A percentile compares a stretch with the other conserved stretches of the same genome.
Evolutionary conservation across 2,888 invertebrate species (phyloP).

Genomic region (Sinotaia quadrata): DNA sequence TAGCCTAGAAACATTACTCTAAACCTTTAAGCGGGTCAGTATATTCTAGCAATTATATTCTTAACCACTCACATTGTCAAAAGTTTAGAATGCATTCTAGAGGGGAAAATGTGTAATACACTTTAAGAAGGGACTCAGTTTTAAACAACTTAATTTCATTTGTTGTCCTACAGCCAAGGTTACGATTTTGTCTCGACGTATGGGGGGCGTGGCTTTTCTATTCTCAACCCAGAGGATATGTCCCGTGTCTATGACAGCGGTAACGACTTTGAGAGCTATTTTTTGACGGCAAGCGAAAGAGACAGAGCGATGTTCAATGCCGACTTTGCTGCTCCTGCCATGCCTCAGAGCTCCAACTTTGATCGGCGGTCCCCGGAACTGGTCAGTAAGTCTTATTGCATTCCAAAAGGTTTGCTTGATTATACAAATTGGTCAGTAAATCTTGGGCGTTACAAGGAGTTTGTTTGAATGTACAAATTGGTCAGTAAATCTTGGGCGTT

Average conservation of each 20-base stretch:
- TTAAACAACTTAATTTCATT: neutral
- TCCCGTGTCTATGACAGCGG: slow-evolving; percentile 28
- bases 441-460: too few relatives aligned
- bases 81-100: too few relatives aligned
- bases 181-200: slow-evolving; percentile 20
- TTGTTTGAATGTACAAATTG: too few relatives aligned
- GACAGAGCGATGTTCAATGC: slow-evolving; percentile 23
- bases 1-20: too few relatives aligned
- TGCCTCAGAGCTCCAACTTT: neutral
- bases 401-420: too few relatives aligned
- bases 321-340: neutral
- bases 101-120: too few relatives aligned
- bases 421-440: too few relatives aligned
- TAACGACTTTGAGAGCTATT: slow-evolving; percentile 21
- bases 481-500: too few relatives aligned
- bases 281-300: neutral
- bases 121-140: too few relatives aligned
- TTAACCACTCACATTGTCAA: too few relatives aligned
- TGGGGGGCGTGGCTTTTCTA: slow-evolving; percentile 27
- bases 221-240: slow-evolving; percentile 17
- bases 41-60: too few relatives aligned
- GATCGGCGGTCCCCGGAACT: slow-evolving; percentile 13
- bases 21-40: too few relatives aligned
- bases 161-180: slow-evolving; percentile 10
- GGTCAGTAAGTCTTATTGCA: slow-evolving; percentile 4